Evolutionary conservation across 2,113 vertebrate species (phyloP), one percentile per base, ranked within the genome.

Genomic region (Lampris incognitus): DNA sequence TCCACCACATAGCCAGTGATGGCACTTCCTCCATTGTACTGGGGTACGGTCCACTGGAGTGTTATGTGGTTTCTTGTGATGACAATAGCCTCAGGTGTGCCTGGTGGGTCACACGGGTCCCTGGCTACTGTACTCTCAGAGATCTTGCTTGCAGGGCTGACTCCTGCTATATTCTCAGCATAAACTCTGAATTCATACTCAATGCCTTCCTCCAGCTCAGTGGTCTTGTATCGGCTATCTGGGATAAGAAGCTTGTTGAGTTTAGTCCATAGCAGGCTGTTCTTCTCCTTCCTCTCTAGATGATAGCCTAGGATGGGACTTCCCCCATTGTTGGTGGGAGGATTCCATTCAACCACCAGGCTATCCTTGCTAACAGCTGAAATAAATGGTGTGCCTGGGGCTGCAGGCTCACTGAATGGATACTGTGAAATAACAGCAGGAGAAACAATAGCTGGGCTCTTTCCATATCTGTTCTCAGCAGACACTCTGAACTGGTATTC

Each of bases 401-500:
- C 96, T 95, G 0, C 24, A 24, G 98, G 98, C n/a, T 96, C 74
- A 82, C 99, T 97, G 89, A 96, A 99, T 84, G 98, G 98, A 89
- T 97, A 99, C 70, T 99, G 97, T 68, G 98, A 98, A 90, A 98
- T 2, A 44, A 98, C 83, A 64, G 94, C 79, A 48, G 97, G 96
- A 74, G 98, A 99, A 49, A 93, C 91, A 61, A 99, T 94, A 58
- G 95, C 93, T 0, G 95, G 94, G 59, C 97, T 98, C 92, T 99
- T 99, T 72, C 98, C 98, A 3, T 99, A 99, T 88, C 98, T 94
- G 78, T 99, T 99, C 90, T 99, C 98, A 87, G 98, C 97, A 83
- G 97, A 96, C 13, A 99, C 96, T 88, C 97, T 97, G 86, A 99
- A 99, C 79, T 99, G 98, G 90, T 99, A 99, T 66, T 99, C 96